Conservation (phyloP, 2,113 vertebrate species). For the Pelodiscus sinensis region DNA sequence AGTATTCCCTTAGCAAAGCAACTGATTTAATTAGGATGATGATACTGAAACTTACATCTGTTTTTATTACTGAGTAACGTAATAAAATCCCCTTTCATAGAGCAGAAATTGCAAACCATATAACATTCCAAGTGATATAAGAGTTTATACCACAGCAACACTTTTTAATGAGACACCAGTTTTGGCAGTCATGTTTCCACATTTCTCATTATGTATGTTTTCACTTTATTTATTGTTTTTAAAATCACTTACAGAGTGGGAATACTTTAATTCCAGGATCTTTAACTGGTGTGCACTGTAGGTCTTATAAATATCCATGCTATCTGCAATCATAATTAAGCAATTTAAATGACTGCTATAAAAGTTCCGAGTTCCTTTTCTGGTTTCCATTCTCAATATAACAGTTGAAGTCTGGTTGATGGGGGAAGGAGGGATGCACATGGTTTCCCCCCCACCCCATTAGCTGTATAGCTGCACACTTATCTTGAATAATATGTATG, state of each 20-base stretch:
- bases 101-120: background rate
- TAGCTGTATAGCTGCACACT: background rate
- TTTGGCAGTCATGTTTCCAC: background rate
- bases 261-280: background rate
- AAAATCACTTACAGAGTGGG: background rate
- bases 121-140: background rate
- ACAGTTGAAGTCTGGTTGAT: background rate
- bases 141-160: background rate
- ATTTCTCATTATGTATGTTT: background rate
- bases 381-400: background rate
- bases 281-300: background rate
- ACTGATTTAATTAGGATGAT: slow-evolving; percentile 49
- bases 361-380: background rate
- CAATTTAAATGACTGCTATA: background rate
- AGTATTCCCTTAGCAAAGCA: slow-evolving; percentile 28
- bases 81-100: slow-evolving; percentile 17
- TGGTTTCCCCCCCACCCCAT: background rate
- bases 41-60: slow-evolving; percentile 36
- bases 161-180: background rate
- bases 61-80: slow-evolving; percentile 38
- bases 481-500: background rate
- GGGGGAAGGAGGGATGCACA: background rate
- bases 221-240: background rate
- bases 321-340: background rate
- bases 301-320: background rate